Evolutionary conservation across 2,888 invertebrate genomes (phyloP), one percentile per base, ranked within the genome.

Genomic region (Ophion ellenae): DNA sequence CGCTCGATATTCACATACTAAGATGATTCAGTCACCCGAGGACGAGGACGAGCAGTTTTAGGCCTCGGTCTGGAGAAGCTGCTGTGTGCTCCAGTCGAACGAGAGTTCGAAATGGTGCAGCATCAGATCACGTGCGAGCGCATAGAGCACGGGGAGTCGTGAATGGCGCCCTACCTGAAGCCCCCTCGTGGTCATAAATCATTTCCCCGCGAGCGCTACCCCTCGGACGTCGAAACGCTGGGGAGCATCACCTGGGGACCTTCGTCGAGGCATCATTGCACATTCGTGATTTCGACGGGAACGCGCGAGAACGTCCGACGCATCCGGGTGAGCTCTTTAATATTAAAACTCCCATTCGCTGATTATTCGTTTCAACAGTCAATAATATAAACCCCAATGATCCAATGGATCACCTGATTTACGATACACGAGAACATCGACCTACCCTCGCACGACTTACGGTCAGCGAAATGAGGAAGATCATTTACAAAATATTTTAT

Each of bases 121-220:
- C 78, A 86, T 78, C 82, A 74, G 61, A 53, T 47, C 47, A 53
- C 32, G 47, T 24, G 36, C 14, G 57, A 28, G 32, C 47, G 64
- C 24, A 75, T 57, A 57, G 14, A 81, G 77, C 77, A 69, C 84
- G 63, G 67, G 83, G 67, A 83, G 84, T 88, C 90, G 90, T 89
- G 87, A 92, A 93, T 92, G 90, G 89, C 91, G 91, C 92, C 91
- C 92, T 93, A 92, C 93, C 92, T 93, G 93, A 91, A 90, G 81
- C 61, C 78, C 87, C 91, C 91, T 92, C 89, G 87, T 88, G 88
- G 90, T 92, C 92, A 94, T 94, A 93, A 94, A 94, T 94, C 94
- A 94, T 93, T 91, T 93, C 92, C 91, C 92, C 92, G 90, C 89
- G 90, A 91, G 89, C 53, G 84, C 89, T 86, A 90, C 91, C 93